Conservation (phyloP, 2,797 vertebrate species). For the Bovichtus variegatus region DNA sequence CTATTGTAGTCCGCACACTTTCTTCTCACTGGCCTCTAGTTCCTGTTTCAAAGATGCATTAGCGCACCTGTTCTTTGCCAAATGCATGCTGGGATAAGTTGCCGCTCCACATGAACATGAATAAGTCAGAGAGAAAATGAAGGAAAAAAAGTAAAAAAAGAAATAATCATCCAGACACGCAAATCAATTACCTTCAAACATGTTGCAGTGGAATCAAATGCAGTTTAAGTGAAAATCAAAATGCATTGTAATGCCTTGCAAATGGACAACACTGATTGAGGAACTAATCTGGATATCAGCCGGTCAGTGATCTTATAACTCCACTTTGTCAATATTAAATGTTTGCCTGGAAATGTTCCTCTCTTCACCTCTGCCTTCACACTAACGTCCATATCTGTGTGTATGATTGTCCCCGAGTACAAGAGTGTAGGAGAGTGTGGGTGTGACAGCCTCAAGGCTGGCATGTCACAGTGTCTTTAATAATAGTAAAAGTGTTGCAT, state of each 20-base stretch:
- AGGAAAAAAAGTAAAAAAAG: neutral
- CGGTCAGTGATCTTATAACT: neutral
- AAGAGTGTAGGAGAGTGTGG: conserved; percentile 17
- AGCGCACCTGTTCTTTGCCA: conserved; percentile 37
- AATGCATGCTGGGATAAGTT: conserved; percentile 34
- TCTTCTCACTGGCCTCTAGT: conserved; percentile 33
- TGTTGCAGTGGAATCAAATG: neutral
- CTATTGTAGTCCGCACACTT: neutral
- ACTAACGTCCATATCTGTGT: neutral
- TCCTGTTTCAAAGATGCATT: conserved; percentile 10
- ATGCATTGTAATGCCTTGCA: neutral
- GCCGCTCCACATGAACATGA: conserved; percentile 21
- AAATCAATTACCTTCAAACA: neutral
- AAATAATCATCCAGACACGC: neutral
- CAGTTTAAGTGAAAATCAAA: neutral
- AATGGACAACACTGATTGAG: neutral
- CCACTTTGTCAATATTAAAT: neutral
- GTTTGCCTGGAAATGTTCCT: neutral
- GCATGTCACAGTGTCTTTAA: conserved; percentile 38
- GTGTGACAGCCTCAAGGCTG: conserved; percentile 44
- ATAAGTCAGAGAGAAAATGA: conserved; percentile 12
- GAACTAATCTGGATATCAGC: too few species aligned
- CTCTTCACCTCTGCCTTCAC: neutral
- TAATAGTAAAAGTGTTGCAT: conserved; percentile 50
- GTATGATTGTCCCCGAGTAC: conserved; percentile 1